Evolutionary conservation across 2,797 vertebrate genomes (phyloP).

Genomic region (Macrochelys suwanniensis): DNA sequence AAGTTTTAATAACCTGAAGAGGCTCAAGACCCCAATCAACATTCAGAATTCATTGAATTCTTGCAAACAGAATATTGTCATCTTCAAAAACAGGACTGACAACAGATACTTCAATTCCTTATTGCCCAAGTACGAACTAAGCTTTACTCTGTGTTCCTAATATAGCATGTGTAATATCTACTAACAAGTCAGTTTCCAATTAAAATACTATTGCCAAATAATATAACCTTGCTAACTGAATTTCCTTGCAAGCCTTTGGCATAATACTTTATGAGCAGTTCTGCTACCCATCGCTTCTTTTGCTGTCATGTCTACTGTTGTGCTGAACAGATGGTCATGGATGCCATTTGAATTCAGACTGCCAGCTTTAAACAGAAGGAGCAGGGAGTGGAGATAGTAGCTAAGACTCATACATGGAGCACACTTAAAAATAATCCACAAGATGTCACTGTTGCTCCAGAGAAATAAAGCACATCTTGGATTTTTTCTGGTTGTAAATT

Average conservation of each 20-base stretch:
- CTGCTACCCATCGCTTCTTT: conserved; percentile 45
- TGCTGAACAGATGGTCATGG: conserved; percentile 52
- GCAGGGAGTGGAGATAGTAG: not conserved
- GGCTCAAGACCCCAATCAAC: not conserved
- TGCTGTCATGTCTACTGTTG: conserved; percentile 40
- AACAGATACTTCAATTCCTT: not conserved
- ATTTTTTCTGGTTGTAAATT: conserved; percentile 4
- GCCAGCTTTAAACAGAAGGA: not conserved
- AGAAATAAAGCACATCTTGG: not conserved
- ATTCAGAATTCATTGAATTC: not conserved
- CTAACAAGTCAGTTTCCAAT: conserved; percentile 51
- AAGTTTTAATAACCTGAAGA: not conserved
- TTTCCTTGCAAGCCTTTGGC: conserved; percentile 32
- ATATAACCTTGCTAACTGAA: not conserved
- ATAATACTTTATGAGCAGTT: not conserved
- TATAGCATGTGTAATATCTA: conserved; percentile 26
- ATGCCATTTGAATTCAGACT: conserved; percentile 30
- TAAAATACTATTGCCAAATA: conserved; percentile 52
- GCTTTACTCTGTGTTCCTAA: not conserved
- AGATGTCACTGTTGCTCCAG: conserved; percentile 75
- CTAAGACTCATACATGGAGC: not conserved
- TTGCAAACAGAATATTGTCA: not conserved
- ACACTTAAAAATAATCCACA: conserved; percentile 55
- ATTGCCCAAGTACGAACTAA: not conserved
- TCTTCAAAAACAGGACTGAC: not conserved